phyloP scores from a whole-genome alignment of 2,113 vertebrate species.

The Hippocampus comes region DNA sequence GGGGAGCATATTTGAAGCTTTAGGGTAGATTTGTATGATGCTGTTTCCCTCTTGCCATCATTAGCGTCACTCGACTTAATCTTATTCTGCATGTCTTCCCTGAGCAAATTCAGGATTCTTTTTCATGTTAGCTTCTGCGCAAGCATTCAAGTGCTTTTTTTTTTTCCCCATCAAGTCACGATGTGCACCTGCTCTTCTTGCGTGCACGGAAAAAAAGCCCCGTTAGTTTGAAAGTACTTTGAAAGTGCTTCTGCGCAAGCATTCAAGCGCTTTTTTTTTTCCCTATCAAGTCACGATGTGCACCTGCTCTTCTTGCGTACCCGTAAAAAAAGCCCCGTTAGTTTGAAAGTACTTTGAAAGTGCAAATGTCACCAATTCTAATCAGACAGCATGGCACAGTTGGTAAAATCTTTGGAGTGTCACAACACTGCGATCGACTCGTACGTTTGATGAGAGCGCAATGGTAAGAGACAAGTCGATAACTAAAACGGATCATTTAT shows the following conservation, averaged over 20 bases:
- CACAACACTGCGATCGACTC: slow-evolving; percentile 5
- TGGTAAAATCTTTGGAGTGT: slow-evolving; percentile 10
- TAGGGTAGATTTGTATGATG: not conserved
- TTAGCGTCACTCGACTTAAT: not conserved
- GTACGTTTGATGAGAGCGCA: not conserved
- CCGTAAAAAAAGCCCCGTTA: not conserved
- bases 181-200: slow-evolving; percentile 1
- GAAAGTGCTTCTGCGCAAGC: no score
- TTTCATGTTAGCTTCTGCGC: not conserved
- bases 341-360: slow-evolving; percentile 14
- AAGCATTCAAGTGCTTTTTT: not conserved
- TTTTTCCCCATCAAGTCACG: not conserved
- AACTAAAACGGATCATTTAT: not conserved
- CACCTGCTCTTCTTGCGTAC: slow-evolving; percentile 8
- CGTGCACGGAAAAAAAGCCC: not conserved
- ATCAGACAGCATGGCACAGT: not conserved
- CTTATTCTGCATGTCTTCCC: not conserved
- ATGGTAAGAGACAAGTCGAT: not conserved
- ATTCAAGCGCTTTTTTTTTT: not conserved
- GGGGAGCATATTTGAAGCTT: not conserved
- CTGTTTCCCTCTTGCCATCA: not conserved
- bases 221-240: slow-evolving; percentile 16
- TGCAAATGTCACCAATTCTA: slow-evolving; percentile 11
- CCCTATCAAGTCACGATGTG: not conserved
- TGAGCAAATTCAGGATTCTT: not conserved